Evolutionary conservation across 2,888 invertebrate species (phyloP).

Genomic region (Amphipyra tragopoginis): DNA sequence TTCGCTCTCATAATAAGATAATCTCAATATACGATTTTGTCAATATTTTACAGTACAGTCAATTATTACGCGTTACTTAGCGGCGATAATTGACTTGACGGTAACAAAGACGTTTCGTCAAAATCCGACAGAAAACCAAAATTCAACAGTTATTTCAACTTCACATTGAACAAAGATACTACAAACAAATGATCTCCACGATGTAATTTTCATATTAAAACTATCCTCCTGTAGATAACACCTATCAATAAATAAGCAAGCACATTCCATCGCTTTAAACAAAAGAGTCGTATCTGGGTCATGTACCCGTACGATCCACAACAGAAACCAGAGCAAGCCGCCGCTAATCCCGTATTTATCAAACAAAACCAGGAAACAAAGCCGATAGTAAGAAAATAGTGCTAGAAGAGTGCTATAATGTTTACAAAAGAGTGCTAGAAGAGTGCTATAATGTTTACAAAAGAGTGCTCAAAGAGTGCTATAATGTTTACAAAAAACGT

Average conservation of each 20-base stretch:
- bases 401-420: no score
- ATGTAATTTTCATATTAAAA: slow-evolving; percentile 5
- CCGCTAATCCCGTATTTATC: slow-evolving; percentile 35
- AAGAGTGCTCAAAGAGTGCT: slow-evolving; percentile 12
- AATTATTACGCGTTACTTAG: no score
- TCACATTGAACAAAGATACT: not conserved
- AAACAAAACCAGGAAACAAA: slow-evolving; percentile 34
- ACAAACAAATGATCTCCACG: not conserved
- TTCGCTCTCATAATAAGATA: no score
- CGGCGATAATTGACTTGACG: no score
- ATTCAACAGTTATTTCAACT: no score
- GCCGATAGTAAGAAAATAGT: slow-evolving; percentile 29
- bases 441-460: no score
- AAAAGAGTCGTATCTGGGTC: slow-evolving; percentile 35
- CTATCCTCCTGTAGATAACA: slow-evolving; percentile 15
- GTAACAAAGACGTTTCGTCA: no score
- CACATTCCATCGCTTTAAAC: slow-evolving; percentile 15
- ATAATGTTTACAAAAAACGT: slow-evolving; percentile 7
- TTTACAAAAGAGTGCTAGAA: slow-evolving; percentile 20
- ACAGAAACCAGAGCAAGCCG: slow-evolving; percentile 4
- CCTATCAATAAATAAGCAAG: slow-evolving; percentile 25
- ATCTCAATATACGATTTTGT: no score
- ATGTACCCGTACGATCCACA: slow-evolving; percentile 5
- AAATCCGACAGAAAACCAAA: no score
- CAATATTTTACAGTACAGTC: no score